Evolutionary conservation across 2,113 vertebrate genomes (phyloP).

Genomic region (Chauna torquata): DNA sequence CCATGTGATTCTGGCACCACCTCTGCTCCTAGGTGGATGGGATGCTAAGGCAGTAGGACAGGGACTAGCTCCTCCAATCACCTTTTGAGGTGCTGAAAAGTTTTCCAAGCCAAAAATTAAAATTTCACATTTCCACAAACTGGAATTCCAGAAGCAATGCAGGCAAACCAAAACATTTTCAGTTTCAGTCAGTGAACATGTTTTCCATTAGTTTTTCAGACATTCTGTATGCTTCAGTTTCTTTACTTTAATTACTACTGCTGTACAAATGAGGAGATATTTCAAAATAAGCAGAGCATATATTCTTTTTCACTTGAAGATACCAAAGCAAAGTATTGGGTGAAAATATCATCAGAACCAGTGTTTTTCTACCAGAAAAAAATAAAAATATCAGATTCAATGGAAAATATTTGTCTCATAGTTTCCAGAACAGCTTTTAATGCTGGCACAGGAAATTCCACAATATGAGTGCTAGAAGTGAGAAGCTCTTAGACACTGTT

Average conservation of each 20-base stretch:
- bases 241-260: neutral
- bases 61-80: neutral
- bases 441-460: neutral
- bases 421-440: neutral
- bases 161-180: neutral
- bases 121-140: neutral
- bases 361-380: neutral
- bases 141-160: neutral
- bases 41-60: neutral
- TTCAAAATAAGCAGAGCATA: neutral
- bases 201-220: neutral
- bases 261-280: neutral
- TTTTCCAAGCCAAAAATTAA: neutral
- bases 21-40: neutral
- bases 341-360: neutral
- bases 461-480: neutral
- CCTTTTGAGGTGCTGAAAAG: rapidly evolving
- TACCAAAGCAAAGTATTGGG: neutral
- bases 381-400: neutral
- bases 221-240: neutral
- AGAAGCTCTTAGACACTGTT: neutral
- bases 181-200: neutral
- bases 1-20: neutral
- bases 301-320: neutral
- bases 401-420: neutral